A percentile compares a stretch with the other conserved stretches of the same genome.
Evolutionary conservation across 2,797 vertebrate species (phyloP).

Genomic region (Adrianichthys oophorus): DNA sequence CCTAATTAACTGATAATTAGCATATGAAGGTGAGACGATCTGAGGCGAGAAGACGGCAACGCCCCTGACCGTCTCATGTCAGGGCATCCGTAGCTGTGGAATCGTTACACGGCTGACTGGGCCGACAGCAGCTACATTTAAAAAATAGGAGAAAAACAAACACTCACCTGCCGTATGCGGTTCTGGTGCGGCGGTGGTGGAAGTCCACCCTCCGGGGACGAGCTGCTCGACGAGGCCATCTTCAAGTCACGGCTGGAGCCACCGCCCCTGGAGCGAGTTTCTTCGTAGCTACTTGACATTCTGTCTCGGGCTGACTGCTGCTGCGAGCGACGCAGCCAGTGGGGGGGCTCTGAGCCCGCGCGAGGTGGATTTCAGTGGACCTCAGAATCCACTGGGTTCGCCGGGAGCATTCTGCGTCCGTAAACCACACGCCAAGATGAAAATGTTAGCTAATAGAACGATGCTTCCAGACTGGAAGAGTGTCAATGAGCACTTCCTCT

Average conservation of each 20-base stretch:
- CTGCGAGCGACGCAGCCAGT: constrained; percentile 33
- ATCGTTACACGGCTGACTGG: constrained; percentile 36
- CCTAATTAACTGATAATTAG: constrained; percentile 18
- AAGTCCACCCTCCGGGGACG: constrained; percentile 78
- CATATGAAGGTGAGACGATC: constrained; percentile 1
- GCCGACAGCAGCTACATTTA: constrained; percentile 22
- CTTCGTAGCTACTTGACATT: constrained; percentile 76
- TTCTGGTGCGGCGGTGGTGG: constrained; percentile 78
- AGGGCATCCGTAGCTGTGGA: constrained; percentile 38
- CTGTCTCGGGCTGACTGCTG: constrained; percentile 38
- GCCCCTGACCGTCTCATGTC: constrained; percentile 56
- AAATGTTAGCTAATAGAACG: background rate
- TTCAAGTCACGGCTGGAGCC: constrained; percentile 75
- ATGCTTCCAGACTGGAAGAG: constrained; percentile 21
- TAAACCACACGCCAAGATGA: constrained; percentile 10
- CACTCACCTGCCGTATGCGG: constrained; percentile 91
- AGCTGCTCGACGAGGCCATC: constrained; percentile 86
- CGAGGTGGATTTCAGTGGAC: constrained; percentile 46
- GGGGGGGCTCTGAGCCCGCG: constrained; percentile 32
- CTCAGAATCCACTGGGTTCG: constrained; percentile 60
- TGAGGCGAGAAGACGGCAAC: constrained; percentile 61
- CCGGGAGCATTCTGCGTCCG: constrained; percentile 55
- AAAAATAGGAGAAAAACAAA: constrained; percentile 17
- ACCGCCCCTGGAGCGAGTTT: constrained; percentile 71
- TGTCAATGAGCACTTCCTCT: constrained; percentile 42